These are phyloP conservation scores for Riparia riparia DNA, from an alignment of 2,113 vertebrate genomes.

Conservation along the genomic window DNA sequence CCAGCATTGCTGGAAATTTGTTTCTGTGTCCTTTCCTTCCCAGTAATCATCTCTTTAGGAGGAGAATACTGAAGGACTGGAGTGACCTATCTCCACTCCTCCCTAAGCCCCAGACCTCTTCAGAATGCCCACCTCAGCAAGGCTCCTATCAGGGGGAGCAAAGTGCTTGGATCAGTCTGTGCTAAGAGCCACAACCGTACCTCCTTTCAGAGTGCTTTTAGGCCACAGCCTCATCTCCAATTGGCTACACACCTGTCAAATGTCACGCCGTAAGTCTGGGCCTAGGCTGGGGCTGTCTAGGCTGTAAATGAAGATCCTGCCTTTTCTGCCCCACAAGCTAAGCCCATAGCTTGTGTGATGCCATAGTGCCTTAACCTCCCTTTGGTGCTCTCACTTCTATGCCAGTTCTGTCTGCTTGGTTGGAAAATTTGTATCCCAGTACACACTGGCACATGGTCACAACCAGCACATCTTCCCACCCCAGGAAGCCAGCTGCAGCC, in stretches of 20 bases:
- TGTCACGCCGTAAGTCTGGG: fast-evolving
- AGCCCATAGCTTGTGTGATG: fast-evolving
- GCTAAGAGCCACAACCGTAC: not conserved
- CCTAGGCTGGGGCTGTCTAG: not conserved
- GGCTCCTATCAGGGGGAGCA: not conserved
- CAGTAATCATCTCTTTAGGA: not conserved
- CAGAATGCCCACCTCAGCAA: not conserved
- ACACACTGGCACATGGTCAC: not conserved
- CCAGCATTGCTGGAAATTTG: not conserved
- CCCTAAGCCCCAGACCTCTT: not conserved
- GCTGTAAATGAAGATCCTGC: not conserved
- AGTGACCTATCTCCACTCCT: not conserved
- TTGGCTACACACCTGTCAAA: not conserved
- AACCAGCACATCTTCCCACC: not conserved
- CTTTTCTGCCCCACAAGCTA: not conserved
- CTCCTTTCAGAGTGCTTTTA: not conserved
- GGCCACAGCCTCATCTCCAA: not conserved
- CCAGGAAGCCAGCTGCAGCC: not conserved
- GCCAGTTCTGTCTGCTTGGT: not conserved
- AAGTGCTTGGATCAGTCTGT: not conserved
- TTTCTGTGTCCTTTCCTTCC: not conserved
- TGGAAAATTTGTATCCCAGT: not conserved
- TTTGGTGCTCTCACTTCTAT: not conserved
- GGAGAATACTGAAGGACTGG: not conserved
- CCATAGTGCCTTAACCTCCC: not conserved